Percentiles rank a stretch among this genome's conserved stretches.
Conservation (phyloP, 23 tunicate genomes). For the Clavelina lepadiformis region DNA sequence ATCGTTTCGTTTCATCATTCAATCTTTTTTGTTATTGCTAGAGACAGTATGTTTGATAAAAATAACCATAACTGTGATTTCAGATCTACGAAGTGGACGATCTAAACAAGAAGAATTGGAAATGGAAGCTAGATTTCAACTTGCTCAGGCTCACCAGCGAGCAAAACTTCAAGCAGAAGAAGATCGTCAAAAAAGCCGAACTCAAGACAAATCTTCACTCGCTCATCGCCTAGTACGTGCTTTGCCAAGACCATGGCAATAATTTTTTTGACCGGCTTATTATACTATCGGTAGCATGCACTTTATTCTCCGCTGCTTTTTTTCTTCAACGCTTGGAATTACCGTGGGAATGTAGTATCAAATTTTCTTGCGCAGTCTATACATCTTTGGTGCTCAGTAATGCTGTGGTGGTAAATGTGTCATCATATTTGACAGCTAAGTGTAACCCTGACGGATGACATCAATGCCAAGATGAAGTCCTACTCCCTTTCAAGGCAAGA, state of each 20-base stretch:
- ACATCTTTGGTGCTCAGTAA: not conserved
- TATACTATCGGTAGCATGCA: too few relatives aligned
- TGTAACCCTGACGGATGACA: constrained; percentile 50
- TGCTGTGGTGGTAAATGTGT: not conserved
- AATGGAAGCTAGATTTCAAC: constrained; percentile 67
- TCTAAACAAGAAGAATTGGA: constrained; percentile 65
- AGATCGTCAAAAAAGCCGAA: constrained; percentile 29
- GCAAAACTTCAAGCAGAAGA: constrained; percentile 67
- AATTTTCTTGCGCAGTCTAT: not conserved
- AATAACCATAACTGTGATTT: too few relatives aligned
- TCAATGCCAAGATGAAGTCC: constrained; percentile 40
- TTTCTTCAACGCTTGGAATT: not conserved
- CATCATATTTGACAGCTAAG: constrained; percentile 30
- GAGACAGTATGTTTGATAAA: too few relatives aligned
- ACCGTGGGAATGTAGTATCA: too few relatives aligned
- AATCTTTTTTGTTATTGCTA: too few relatives aligned
- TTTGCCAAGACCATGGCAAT: too few relatives aligned
- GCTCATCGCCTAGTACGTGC: constrained; percentile 36
- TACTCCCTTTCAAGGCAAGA: constrained; percentile 20
- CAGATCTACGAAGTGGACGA: too few relatives aligned
- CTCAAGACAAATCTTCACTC: constrained; percentile 15
- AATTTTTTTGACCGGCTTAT: too few relatives aligned
- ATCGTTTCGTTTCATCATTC: too few relatives aligned
- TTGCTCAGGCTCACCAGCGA: constrained; percentile 72
- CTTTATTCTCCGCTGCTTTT: too few relatives aligned